phyloP scores from a whole-genome alignment of 1,140 invertebrate genomes.

The Plodia interpunctella region DNA sequence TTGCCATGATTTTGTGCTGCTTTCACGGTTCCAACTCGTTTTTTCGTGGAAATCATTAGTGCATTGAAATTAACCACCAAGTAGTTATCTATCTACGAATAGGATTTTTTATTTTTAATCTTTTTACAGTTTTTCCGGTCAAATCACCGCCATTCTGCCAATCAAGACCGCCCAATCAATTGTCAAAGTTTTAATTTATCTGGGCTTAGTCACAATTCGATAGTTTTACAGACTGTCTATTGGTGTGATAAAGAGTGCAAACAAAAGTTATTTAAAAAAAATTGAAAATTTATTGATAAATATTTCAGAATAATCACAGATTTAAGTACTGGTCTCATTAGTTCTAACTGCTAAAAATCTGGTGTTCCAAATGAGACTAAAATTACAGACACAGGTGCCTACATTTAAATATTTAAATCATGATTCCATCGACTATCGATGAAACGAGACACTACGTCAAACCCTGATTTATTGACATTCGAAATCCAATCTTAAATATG shows the following conservation, averaged over 20 bases:
- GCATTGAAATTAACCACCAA: constrained; percentile 49
- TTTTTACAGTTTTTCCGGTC: constrained; percentile 27
- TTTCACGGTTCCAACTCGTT: constrained; percentile 41
- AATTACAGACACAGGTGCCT: background rate
- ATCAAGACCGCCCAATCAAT: constrained; percentile 21
- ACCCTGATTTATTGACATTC: constrained; percentile 8
- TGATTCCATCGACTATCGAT: constrained; percentile 12
- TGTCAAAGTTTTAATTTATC: constrained; percentile 15
- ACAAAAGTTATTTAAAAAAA: background rate
- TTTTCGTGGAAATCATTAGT: constrained; percentile 49
- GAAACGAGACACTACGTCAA: constrained; percentile 3
- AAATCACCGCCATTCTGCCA: constrained; percentile 23
- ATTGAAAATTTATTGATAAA: background rate
- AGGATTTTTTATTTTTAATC: constrained; percentile 18
- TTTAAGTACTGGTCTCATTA: background rate
- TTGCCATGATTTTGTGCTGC: constrained; percentile 35
- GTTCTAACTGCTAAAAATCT: background rate
- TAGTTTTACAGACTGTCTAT: constrained; percentile 22
- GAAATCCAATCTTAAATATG: constrained; percentile 24
- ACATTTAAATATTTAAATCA: constrained; percentile 3
- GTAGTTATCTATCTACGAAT: constrained; percentile 31
- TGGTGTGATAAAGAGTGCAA: background rate
- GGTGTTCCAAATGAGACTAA: background rate
- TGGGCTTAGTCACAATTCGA: constrained; percentile 14
- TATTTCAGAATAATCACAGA: too few species aligned